A percentile compares a stretch with the other conserved stretches of the same genome.
Evolutionary conservation across 2,888 invertebrate species (phyloP).

Genomic region (Ommatoiulus sabulosus): DNA sequence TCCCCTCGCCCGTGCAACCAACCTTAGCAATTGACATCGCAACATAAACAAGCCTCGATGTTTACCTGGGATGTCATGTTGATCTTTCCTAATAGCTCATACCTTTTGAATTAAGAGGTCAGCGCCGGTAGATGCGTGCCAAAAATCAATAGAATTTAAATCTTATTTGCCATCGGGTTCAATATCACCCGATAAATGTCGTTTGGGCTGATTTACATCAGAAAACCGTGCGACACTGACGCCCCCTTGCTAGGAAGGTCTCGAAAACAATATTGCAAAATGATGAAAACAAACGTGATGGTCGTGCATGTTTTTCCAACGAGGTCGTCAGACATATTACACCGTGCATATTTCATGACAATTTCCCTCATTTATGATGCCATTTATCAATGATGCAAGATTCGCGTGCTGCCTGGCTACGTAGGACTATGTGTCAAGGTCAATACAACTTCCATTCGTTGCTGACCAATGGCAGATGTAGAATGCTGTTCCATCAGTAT

Average conservation of each 20-base stretch:
- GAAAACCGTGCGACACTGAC: background rate
- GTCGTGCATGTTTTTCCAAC: background rate
- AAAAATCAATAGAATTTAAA: background rate
- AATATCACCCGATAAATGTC: background rate
- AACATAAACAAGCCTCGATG: background rate
- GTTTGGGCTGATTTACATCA: too few species aligned
- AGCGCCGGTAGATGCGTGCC: background rate
- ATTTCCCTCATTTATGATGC: background rate
- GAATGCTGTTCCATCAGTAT: too few species aligned
- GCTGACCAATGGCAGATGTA: too few species aligned
- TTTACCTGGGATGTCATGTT: constrained; percentile 34
- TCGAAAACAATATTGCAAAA: background rate
- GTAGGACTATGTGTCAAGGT: background rate
- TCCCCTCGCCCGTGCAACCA: background rate
- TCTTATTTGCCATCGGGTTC: constrained; percentile 17
- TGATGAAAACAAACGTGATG: background rate
- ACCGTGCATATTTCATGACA: background rate
- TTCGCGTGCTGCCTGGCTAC: background rate
- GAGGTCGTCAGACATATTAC: background rate
- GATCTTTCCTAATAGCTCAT: background rate
- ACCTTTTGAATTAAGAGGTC: constrained; percentile 14
- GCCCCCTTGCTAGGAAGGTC: background rate
- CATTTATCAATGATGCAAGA: background rate
- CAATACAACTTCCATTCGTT: background rate
- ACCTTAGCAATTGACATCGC: constrained; percentile 26